A percentile compares a stretch with the other conserved stretches of the same genome.
phyloP scores from a whole-genome alignment of 2,113 vertebrate genomes.

The Gallinago paraguaiae region DNA sequence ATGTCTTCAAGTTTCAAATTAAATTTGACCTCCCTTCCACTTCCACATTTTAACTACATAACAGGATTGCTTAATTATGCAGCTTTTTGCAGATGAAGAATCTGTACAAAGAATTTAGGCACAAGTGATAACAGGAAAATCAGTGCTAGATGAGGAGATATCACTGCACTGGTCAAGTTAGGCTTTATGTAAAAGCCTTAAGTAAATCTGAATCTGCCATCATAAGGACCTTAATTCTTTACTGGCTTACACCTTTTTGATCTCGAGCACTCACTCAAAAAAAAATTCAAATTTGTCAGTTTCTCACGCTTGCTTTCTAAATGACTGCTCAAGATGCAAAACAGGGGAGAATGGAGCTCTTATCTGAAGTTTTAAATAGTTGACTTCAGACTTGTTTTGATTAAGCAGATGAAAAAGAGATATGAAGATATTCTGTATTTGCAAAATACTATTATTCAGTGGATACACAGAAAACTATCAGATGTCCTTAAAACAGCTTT shows the following conservation, averaged over 20 bases:
- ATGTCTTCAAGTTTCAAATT: background rate
- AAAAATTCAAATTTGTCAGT: background rate
- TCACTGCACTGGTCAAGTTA: background rate
- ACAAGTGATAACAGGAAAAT: background rate
- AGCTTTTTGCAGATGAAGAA: slow-evolving; percentile 2
- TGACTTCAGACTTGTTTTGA: background rate
- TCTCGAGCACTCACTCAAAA: background rate
- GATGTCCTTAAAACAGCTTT: background rate
- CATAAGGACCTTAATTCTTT: background rate
- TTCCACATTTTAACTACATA: background rate
- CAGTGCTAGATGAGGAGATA: background rate
- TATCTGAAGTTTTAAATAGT: slow-evolving; percentile 14
- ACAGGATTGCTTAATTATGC: background rate
- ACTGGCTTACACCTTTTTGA: background rate
- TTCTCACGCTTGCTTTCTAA: slow-evolving; percentile 31
- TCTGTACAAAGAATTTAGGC: background rate
- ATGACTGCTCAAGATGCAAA: slow-evolving; percentile 30
- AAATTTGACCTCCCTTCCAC: background rate
- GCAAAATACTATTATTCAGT: background rate
- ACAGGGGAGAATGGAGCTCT: background rate
- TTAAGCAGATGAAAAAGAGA: background rate
- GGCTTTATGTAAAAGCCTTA: background rate
- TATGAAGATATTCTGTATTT: background rate
- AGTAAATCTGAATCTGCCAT: background rate
- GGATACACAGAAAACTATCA: background rate